Conservation (phyloP, 2,113 vertebrate species). For the Colossoma macropomum region DNA sequence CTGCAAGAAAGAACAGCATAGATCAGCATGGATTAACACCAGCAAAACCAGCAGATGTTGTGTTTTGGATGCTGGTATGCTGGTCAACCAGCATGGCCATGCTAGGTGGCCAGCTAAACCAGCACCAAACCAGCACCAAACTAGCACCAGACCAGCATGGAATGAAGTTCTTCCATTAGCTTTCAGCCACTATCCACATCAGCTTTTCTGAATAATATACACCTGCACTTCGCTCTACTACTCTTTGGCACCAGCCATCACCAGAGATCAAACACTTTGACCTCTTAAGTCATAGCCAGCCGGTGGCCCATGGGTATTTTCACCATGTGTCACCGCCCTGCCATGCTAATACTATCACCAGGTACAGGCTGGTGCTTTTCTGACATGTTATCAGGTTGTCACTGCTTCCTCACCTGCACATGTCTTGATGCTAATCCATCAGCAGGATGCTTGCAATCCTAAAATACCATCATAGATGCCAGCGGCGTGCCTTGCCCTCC, state of each 20-base stretch:
- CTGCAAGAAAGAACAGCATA: too few species aligned
- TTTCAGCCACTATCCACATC: too few species aligned
- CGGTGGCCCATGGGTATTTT: neutral
- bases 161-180: too few species aligned
- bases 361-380: neutral
- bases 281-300: neutral
- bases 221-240: too few species aligned
- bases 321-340: neutral
- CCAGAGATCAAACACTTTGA: neutral
- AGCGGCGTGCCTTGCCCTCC: neutral
- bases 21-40: too few species aligned
- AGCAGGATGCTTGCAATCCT: slow-evolving; percentile 35
- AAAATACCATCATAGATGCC: slow-evolving; percentile 35
- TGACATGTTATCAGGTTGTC: neutral
- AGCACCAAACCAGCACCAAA: too few species aligned
- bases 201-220: too few species aligned
- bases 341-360: neutral
- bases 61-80: too few species aligned
- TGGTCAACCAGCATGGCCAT: too few species aligned
- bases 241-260: neutral
- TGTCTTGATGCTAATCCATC: slow-evolving; percentile 15
- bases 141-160: too few species aligned
- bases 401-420: neutral
- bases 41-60: too few species aligned
- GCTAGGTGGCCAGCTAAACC: too few species aligned